Conservation (phyloP, 2,888 invertebrate species). For the Apoda limacodes region DNA sequence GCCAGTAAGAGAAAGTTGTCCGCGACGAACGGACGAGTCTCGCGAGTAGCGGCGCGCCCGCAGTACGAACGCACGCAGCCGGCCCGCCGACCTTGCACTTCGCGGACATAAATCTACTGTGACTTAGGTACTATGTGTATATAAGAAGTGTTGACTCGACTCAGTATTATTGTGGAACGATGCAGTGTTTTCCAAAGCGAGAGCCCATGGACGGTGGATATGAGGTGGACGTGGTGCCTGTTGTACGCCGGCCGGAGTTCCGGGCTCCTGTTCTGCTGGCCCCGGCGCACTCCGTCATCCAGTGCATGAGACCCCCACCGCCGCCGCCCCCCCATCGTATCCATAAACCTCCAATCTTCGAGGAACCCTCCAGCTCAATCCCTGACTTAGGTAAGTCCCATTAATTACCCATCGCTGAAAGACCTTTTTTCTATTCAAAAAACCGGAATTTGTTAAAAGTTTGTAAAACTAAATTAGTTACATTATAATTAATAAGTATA, state of each 20-base stretch:
- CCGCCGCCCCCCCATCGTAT: slow-evolving; percentile 61
- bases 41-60: slow-evolving; percentile 55
- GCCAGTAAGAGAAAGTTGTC: slow-evolving; percentile 70
- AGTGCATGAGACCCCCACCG: slow-evolving; percentile 63
- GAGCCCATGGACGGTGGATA: slow-evolving; percentile 49
- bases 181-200: slow-evolving; percentile 61
- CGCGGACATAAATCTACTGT: slow-evolving; percentile 28
- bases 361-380: slow-evolving; percentile 89
- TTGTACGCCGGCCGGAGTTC: slow-evolving; percentile 51
- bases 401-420: no score
- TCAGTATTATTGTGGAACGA: slow-evolving; percentile 34
- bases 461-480: no score
- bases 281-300: slow-evolving; percentile 58
- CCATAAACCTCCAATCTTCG: slow-evolving; percentile 69
- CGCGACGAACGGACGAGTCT: slow-evolving; percentile 67
- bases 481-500: no score
- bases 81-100: slow-evolving; percentile 36
- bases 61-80: slow-evolving; percentile 32
- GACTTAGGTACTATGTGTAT: slow-evolving; percentile 7
- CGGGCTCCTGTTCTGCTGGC: slow-evolving; percentile 53
- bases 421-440: no score
- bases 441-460: no score
- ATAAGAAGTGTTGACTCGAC: slow-evolving; percentile 15
- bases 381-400: slow-evolving; percentile 84
- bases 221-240: slow-evolving; percentile 46